Evolutionary conservation across 1,140 invertebrate genomes (phyloP).

Genomic region (Acromyrmex heyeri): DNA sequence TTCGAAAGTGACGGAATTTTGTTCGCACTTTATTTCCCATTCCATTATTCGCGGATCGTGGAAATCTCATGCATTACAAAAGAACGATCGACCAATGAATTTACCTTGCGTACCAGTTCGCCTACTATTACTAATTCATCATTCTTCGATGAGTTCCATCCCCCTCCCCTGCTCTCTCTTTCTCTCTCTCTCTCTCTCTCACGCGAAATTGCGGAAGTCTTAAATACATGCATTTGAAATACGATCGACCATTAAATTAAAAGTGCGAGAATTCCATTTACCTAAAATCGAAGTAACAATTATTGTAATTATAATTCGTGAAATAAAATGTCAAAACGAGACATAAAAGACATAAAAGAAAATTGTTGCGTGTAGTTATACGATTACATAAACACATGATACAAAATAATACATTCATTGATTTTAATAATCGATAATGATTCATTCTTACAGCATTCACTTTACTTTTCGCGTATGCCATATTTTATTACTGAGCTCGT

Average conservation of each 20-base stretch:
- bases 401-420: background rate
- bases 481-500: conserved; percentile 37
- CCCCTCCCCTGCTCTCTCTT: background rate
- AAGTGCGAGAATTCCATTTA: background rate
- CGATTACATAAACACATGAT: background rate
- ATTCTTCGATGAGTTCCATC: conserved; percentile 40
- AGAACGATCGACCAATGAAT: conserved; percentile 69
- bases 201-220: conserved; percentile 47
- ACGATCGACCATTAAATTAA: conserved; percentile 5
- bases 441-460: background rate
- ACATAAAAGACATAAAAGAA: background rate
- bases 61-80: conserved; percentile 74
- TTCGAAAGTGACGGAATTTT: conserved; percentile 66
- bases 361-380: background rate
- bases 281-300: background rate
- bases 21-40: conserved; percentile 74
- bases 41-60: conserved; percentile 68
- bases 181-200: background rate
- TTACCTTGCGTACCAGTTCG: conserved; percentile 38
- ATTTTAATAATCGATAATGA: background rate
- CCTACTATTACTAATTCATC: conserved; percentile 63
- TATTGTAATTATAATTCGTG: background rate
- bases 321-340: background rate
- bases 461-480: conserved; percentile 7
- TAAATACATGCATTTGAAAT: conserved; percentile 21